Base-by-base conservation (phyloP, 2,113 vertebrate species). In the Siniperca knerii region DNA sequence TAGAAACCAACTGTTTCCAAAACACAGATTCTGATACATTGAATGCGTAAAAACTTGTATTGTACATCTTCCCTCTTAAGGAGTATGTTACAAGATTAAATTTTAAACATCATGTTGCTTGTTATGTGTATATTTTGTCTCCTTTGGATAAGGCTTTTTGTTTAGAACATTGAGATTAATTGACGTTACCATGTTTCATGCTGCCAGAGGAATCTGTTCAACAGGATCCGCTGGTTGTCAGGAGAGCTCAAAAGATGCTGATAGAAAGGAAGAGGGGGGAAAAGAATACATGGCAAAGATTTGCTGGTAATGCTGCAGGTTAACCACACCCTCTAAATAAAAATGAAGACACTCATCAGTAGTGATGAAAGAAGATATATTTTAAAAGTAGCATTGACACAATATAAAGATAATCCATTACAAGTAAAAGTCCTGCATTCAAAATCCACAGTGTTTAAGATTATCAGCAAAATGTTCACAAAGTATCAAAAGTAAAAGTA, bases 51-150 rank as follows among this genome's bases (percentile, higher is more conserved):
- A 72, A 71, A 23, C 60, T 82, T 75, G 64, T 81, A 61, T 77
- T 90, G 64, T 70, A 23, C 44, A 72, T 52, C 0, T 85, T 89
- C 21, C 62, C 57, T 79, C 44, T 64, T 60, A 23, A 75, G 81
- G 82, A 79, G 35, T 77, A 86, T 85, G 86, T 94, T 92, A 93
- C 92, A 86, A 21, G 48, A 95, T 89, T 88, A 94, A 94, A 94
- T 44, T 48, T 82, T 87, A 90, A 92, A 92, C 21, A 25, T 16
- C 12, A n/a, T 50, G 4, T 55, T 52, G 20, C 23, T 75, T 72
- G 50, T 57, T n/a, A 2, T 23, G 33, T 74, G 40, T 80, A 21
- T 72, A 12, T n/a, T 76, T 52, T 62, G 12, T 57, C n/a, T 20
- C 0, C 3, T 70, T 33, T 37, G 7, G 44, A 62, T 40, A 11